These are phyloP conservation scores for Byasa hedistus DNA, from an alignment of 2,888 invertebrate species.

Conservation along the genomic window DNA sequence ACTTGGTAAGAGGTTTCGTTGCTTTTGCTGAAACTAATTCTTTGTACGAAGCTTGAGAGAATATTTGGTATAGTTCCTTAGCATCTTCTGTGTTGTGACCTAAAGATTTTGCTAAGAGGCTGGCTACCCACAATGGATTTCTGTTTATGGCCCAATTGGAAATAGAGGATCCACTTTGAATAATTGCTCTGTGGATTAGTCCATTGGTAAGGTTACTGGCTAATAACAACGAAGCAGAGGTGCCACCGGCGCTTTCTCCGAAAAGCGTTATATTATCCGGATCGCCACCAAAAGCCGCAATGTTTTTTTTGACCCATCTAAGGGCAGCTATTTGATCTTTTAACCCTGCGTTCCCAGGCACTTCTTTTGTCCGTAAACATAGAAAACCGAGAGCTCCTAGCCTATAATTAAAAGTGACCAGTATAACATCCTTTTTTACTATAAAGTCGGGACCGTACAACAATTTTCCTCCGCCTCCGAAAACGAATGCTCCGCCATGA, in stretches of 20 bases:
- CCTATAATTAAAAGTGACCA: conserved; percentile 71
- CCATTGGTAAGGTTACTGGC: conserved; percentile 57
- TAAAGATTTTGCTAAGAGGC: conserved; percentile 57
- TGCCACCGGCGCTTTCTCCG: conserved; percentile 69
- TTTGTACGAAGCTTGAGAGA: conserved; percentile 49
- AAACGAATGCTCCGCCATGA: conserved; percentile 66
- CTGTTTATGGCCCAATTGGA: conserved; percentile 66
- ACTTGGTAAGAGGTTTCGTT: conserved; percentile 55
- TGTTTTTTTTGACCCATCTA: conserved; percentile 68
- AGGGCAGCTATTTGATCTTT: conserved; percentile 73
- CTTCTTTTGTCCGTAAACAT: conserved; percentile 66
- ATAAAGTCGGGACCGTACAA: conserved; percentile 64
- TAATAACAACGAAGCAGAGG: conserved; percentile 55
- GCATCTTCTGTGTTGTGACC: conserved; percentile 59
- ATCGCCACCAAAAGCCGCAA: conserved; percentile 69
- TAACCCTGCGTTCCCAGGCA: conserved; percentile 68
- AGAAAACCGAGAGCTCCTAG: conserved; percentile 65
- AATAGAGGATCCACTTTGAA: conserved; percentile 65
- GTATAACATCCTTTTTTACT: conserved; percentile 59
- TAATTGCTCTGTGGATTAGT: conserved; percentile 61
- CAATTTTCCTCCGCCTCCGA: conserved; percentile 65
- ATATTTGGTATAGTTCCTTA: conserved; percentile 58
- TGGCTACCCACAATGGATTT: conserved; percentile 59
- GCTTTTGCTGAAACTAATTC: conserved; percentile 50
- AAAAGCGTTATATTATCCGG: conserved; percentile 69